Conservation (phyloP, 1,140 invertebrate genomes). For the Temnothorax nylanderi region DNA sequence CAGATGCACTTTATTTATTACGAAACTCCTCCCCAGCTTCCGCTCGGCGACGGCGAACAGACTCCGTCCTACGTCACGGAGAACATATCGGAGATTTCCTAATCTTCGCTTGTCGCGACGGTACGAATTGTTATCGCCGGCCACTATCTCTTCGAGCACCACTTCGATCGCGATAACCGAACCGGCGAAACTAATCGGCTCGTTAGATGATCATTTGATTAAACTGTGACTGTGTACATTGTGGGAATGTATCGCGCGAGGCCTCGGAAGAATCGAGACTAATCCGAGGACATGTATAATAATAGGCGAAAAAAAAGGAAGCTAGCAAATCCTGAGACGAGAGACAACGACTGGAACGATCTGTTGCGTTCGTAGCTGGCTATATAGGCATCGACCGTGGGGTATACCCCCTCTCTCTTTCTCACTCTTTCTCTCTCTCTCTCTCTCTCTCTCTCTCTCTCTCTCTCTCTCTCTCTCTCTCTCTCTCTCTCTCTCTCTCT, state of each 20-base stretch:
- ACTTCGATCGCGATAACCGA: neutral
- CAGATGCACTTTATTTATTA: neutral
- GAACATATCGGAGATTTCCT: constrained; percentile 18
- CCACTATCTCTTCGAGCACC: neutral
- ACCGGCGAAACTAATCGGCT: neutral
- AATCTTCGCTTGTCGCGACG: neutral
- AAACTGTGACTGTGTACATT: neutral
- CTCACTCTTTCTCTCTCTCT: constrained; percentile 48
- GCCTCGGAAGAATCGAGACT: constrained; percentile 20
- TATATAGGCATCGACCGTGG: constrained; percentile 75
- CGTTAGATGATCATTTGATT: neutral
- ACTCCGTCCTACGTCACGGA: constrained; percentile 15
- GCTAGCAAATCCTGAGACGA: constrained; percentile 70
- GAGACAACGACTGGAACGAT: constrained; percentile 74
- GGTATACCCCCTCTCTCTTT: constrained; percentile 58
- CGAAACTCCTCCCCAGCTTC: neutral
- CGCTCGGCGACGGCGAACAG: neutral
- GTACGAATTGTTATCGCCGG: neutral
- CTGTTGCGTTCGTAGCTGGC: constrained; percentile 62
- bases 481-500: constrained; percentile 62
- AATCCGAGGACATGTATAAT: neutral
- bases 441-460: constrained; percentile 63
- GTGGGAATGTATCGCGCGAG: neutral
- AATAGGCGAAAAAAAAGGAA: constrained; percentile 5
- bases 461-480: constrained; percentile 63